Evolutionary conservation across 2,888 invertebrate genomes (phyloP).

Genomic region (Drosophila pseudotalamancana): DNA sequence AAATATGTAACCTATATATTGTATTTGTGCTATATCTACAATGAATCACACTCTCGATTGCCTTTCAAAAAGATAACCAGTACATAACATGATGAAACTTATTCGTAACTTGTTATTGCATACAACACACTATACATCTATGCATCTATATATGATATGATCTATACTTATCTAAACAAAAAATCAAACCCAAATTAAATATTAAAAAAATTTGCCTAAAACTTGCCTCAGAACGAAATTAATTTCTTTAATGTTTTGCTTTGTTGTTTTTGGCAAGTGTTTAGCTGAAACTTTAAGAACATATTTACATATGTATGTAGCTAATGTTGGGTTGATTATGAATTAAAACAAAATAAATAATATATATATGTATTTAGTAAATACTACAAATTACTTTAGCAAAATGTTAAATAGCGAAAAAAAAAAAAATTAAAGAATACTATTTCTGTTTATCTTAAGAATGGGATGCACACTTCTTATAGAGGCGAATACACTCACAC

Average conservation of each 20-base stretch:
- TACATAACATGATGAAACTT: conserved; percentile 39
- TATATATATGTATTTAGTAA: conserved; percentile 39
- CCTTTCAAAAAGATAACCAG: conserved; percentile 67
- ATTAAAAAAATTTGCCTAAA: conserved; percentile 4
- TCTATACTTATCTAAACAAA: conserved; percentile 24
- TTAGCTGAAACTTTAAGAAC: conserved; percentile 24
- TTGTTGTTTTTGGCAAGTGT: not conserved
- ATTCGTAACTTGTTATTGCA: conserved; percentile 75
- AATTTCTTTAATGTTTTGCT: not conserved
- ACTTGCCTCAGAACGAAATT: conserved; percentile 7
- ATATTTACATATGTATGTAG: conserved; percentile 67
- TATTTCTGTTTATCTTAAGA: conserved; percentile 42
- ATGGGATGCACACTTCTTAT: conserved; percentile 33
- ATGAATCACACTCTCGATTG: conserved; percentile 65
- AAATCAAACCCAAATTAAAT: conserved; percentile 5
- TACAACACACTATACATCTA: conserved; percentile 45
- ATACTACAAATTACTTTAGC: conserved; percentile 63
- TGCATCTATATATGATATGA: conserved; percentile 54
- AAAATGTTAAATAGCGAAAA: conserved; percentile 52
- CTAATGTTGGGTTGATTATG: conserved; percentile 72
- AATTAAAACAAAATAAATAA: conserved; percentile 35
- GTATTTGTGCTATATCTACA: conserved; percentile 41
- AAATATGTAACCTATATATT: conserved; percentile 24
- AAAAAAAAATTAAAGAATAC: conserved; percentile 21
- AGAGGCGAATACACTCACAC: conserved; percentile 14